Percentiles rank a stretch among this genome's conserved stretches.
Conservation (phyloP, 2,888 invertebrate species). For the Thera obeliscata region DNA sequence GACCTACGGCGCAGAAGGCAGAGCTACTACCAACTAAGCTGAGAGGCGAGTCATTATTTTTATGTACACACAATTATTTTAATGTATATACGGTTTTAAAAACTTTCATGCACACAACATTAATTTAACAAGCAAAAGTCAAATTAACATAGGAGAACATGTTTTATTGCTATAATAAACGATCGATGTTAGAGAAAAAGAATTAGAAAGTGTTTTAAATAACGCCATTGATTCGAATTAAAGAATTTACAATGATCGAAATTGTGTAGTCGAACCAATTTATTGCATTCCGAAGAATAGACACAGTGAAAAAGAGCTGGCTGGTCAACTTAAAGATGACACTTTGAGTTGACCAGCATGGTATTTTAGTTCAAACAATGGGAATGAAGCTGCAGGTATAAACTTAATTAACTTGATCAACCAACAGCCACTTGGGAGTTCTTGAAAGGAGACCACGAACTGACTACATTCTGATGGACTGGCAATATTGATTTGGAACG, state of each 20-base stretch:
- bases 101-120: neutral
- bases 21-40: too few relatives aligned
- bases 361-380: too few relatives aligned
- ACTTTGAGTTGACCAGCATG: neutral
- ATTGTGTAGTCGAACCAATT: slow-evolving; percentile 36
- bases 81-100: neutral
- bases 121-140: neutral
- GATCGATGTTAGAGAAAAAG: slow-evolving; percentile 26
- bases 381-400: too few relatives aligned
- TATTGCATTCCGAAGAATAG: slow-evolving; percentile 37
- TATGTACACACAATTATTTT: too few relatives aligned
- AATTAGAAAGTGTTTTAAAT: slow-evolving; percentile 35
- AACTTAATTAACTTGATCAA: too few relatives aligned
- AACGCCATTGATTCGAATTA: slow-evolving; percentile 38
- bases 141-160: slow-evolving; percentile 4
- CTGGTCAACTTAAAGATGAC: neutral
- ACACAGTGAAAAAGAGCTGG: slow-evolving; percentile 11
- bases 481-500: too few relatives aligned
- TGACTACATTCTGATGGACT: too few relatives aligned
- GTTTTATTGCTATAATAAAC: slow-evolving; percentile 22
- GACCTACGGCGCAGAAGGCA: too few relatives aligned
- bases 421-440: too few relatives aligned
- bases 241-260: slow-evolving; percentile 39
- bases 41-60: too few relatives aligned
- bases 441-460: too few relatives aligned